Base-by-base conservation (phyloP, 2,888 invertebrate genomes). In the Girardia tigrina region DNA sequence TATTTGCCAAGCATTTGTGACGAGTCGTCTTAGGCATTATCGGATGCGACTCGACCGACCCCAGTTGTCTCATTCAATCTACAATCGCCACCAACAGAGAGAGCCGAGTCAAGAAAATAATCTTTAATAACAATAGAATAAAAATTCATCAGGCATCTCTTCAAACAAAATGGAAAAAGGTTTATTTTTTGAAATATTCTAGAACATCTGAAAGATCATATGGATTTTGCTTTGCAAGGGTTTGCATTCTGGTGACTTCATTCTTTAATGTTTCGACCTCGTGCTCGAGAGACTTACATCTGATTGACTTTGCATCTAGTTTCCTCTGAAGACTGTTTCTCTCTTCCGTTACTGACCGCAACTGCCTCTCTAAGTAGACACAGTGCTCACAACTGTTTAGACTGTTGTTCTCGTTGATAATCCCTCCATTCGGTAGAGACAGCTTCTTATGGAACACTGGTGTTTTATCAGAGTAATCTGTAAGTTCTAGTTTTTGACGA, bases 121-220 rank as follows among this genome's bases (percentile, higher is more conserved):
- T n/a, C n/a, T n/a, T n/a, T n/a, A n/a, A n/a, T n/a, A n/a, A n/a
- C n/a, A n/a, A n/a, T n/a, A n/a, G n/a, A n/a, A n/a, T n/a, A n/a
- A n/a, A n/a, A n/a, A n/a, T n/a, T n/a, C n/a, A n/a, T n/a, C n/a
- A n/a, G n/a, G n/a, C n/a, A n/a, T n/a, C n/a, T n/a, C n/a, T n/a
- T n/a, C n/a, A n/a, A n/a, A n/a, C n/a, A n/a, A n/a, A n/a, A n/a
- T n/a, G n/a, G n/a, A n/a, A n/a, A n/a, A n/a, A n/a, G n/a, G n/a
- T n/a, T n/a, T n/a, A n/a, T n/a, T n/a, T n/a, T n/a, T n/a, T n/a
- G n/a, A 56, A 56, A 56, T 56, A 56, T 12, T 56, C 56, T 56
- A 56, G n/a, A 56, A 56, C 56, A 56, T 56, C 56, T 56, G 56
- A 56, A 20, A 56, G 23, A 56, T 56, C 56, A 56, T 23, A 56